Conservation (phyloP, 2,113 vertebrate species). For the Acinonyx jubatus region DNA sequence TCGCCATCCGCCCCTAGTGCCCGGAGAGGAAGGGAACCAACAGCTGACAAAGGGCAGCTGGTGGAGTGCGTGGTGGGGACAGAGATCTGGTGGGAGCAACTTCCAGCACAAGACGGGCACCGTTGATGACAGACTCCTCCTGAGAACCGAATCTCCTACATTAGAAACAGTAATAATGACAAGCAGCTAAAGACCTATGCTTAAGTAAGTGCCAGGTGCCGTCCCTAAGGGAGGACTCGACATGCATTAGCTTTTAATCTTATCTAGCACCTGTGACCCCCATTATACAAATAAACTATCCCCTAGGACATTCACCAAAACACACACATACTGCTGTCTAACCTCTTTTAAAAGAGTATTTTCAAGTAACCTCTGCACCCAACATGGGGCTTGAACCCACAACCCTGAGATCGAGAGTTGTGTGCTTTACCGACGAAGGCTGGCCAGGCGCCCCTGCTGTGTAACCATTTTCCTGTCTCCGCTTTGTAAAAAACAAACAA, state of each 20-base stretch:
- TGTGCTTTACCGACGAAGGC: not conserved
- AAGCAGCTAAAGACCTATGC: not conserved
- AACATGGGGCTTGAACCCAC: not conserved
- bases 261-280: not conserved
- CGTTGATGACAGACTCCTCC: accelerated
- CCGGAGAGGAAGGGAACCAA: not conserved
- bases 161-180: not conserved
- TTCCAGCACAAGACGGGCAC: not conserved
- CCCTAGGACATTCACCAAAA: not conserved
- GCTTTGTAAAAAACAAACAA: not conserved
- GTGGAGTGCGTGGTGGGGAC: not conserved
- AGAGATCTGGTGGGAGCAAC: not conserved
- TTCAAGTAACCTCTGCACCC: not conserved
- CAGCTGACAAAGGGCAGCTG: accelerated
- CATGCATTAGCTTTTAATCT: not conserved
- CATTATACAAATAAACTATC: not conserved
- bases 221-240: not conserved
- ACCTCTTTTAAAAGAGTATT: not conserved
- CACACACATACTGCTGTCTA: not conserved
- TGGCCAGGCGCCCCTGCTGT: not conserved
- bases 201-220: accelerated
- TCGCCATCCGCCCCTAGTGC: too few species aligned
- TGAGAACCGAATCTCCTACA: not conserved
- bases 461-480: not conserved
- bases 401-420: not conserved